A percentile compares a stretch with the other conserved stretches of the same genome.
phyloP scores from a whole-genome alignment of 2,113 vertebrate species.

The Melanotaenia duboulayi region DNA sequence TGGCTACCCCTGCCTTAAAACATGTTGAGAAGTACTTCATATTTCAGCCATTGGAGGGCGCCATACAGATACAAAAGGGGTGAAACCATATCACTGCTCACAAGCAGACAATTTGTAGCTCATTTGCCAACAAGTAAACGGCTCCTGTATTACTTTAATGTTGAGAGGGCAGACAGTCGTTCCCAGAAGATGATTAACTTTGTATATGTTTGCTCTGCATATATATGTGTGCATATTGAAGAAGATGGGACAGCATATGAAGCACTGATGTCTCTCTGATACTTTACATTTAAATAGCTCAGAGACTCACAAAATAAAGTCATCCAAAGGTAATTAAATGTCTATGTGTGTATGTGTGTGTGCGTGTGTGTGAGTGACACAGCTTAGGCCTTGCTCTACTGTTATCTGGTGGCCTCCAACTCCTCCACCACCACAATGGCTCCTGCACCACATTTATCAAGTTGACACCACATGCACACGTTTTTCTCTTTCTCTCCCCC shows the following conservation, averaged over 20 bases:
- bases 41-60: slow-evolving; percentile 54
- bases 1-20: too few species aligned
- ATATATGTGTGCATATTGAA: slow-evolving; percentile 11
- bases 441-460: slow-evolving; percentile 77
- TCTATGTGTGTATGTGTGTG: slow-evolving; percentile 24
- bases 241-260: not conserved
- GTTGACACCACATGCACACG: slow-evolving; percentile 56
- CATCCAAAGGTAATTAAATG: slow-evolving; percentile 45
- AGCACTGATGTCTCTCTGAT: slow-evolving; percentile 13
- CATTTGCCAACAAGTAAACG: slow-evolving; percentile 25
- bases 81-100: slow-evolving; percentile 22
- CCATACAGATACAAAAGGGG: slow-evolving; percentile 18
- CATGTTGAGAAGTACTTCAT: not conserved
- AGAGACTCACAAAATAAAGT: slow-evolving; percentile 47
- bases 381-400: slow-evolving; percentile 63
- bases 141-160: not conserved
- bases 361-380: slow-evolving; percentile 29
- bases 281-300: slow-evolving; percentile 41
- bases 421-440: slow-evolving; percentile 67
- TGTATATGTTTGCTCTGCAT: not conserved
- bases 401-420: slow-evolving; percentile 75
- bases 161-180: not conserved
- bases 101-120: not conserved
- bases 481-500: slow-evolving; percentile 22
- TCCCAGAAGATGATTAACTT: not conserved